These are phyloP conservation scores for Notechis scutatus DNA, from an alignment of 2,113 vertebrate genomes.

Conservation along the genomic window DNA sequence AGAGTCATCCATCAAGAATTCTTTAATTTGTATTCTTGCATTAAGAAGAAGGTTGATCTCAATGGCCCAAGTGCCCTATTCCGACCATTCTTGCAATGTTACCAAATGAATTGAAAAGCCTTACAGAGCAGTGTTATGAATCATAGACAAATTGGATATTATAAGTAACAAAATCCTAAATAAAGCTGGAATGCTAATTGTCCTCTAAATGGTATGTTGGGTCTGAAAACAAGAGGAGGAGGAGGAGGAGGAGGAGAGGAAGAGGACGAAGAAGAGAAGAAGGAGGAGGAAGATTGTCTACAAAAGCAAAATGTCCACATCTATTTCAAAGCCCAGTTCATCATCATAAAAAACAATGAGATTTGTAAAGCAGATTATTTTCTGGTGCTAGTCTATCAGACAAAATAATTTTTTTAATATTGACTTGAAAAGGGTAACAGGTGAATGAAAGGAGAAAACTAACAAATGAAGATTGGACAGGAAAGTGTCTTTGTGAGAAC, in stretches of 20 bases:
- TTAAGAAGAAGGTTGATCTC: neutral
- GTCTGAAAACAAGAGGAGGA: neutral
- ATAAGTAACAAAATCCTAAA: slow-evolving; percentile 44
- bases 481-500: slow-evolving; percentile 37
- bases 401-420: slow-evolving; percentile 44
- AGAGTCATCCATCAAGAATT: neutral
- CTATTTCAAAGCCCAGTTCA: neutral
- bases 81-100: slow-evolving; percentile 25
- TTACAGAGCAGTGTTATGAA: slow-evolving; percentile 47
- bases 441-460: slow-evolving; percentile 10
- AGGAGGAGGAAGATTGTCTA: neutral
- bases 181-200: slow-evolving; percentile 44
- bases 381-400: slow-evolving; percentile 34
- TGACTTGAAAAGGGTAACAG: slow-evolving; percentile 46
- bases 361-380: slow-evolving; percentile 9
- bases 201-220: slow-evolving; percentile 20
- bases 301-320: slow-evolving; percentile 18
- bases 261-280: too few relatives aligned
- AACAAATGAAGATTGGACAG: slow-evolving; percentile 28
- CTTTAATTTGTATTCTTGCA: neutral
- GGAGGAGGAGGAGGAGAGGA: neutral
- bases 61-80: neutral
- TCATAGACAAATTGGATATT: slow-evolving; percentile 37
- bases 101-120: slow-evolving; percentile 33
- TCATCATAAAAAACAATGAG: slow-evolving; percentile 18